Conservation (phyloP, 2,888 invertebrate genomes). For the Pherbina coryleti region DNA sequence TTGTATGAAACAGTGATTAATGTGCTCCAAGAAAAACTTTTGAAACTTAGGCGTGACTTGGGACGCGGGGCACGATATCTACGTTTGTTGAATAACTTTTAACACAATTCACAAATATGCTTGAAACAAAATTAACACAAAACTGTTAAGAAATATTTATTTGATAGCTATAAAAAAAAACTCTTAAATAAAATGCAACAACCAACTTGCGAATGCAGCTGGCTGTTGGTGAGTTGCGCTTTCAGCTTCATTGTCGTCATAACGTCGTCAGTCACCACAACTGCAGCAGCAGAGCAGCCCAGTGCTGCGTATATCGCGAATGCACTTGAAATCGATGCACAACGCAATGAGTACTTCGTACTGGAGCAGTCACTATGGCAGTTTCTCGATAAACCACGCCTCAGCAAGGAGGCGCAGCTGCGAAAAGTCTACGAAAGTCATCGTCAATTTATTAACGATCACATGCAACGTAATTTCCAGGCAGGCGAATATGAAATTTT, state of each 20-base stretch:
- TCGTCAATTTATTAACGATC: constrained; percentile 57
- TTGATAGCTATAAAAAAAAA: not conserved
- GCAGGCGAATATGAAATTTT: constrained; percentile 59
- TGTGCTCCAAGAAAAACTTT: not conserved
- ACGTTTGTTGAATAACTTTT: not conserved
- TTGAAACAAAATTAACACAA: not conserved
- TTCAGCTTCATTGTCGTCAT: not conserved
- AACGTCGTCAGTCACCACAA: not conserved
- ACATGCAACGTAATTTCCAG: constrained; percentile 53
- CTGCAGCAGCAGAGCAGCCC: not conserved
- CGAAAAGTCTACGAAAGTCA: constrained; percentile 65
- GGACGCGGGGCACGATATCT: not conserved
- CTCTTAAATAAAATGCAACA: not conserved
- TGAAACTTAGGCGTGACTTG: not conserved
- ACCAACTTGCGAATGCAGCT: not conserved
- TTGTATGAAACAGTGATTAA: not conserved
- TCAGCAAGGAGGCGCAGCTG: constrained; percentile 57
- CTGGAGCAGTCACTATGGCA: constrained; percentile 71
- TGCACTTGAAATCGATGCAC: constrained; percentile 71
- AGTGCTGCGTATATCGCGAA: constrained; percentile 32
- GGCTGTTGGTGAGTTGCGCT: not conserved
- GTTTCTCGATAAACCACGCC: constrained; percentile 57
- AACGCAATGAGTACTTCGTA: constrained; percentile 74
- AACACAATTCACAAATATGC: not conserved
- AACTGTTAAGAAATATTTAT: not conserved